phyloP scores from a whole-genome alignment of 2,797 vertebrate genomes.

The Stomatorhinus walkeri region DNA sequence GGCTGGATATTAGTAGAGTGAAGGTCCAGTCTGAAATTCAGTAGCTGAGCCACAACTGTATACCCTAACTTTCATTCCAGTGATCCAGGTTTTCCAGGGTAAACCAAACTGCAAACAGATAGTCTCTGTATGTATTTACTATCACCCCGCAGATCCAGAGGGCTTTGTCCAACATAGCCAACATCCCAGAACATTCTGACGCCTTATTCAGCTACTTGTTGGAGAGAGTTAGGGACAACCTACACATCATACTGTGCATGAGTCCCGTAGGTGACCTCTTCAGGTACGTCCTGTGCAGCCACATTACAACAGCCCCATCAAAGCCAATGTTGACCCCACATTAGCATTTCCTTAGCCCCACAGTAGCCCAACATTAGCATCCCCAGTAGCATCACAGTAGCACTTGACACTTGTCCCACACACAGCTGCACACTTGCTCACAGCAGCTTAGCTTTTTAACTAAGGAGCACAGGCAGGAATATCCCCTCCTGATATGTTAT shows the following conservation, averaged over 20 bases:
- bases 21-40: neutral
- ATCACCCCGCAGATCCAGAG: slow-evolving; percentile 59
- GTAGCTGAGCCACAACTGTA: neutral
- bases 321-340: neutral
- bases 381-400: neutral
- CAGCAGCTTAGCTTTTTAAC: neutral
- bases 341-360: neutral
- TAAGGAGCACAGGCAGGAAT: neutral
- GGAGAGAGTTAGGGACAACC: slow-evolving; percentile 76
- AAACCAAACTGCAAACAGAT: neutral
- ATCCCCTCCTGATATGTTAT: neutral
- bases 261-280: slow-evolving; percentile 81
- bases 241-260: slow-evolving; percentile 80
- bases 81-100: neutral
- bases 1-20: neutral
- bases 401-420: neutral
- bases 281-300: slow-evolving; percentile 55
- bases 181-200: slow-evolving; percentile 64
- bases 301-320: neutral
- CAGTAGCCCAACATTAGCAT: neutral
- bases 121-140: neutral
- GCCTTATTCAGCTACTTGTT: slow-evolving; percentile 74
- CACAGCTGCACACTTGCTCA: neutral
- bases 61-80: neutral
- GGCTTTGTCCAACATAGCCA: slow-evolving; percentile 63